Evolutionary conservation across 1,140 invertebrate species (phyloP), one percentile per base, ranked within the genome.

Genomic region (Zaprionus nigranus): DNA sequence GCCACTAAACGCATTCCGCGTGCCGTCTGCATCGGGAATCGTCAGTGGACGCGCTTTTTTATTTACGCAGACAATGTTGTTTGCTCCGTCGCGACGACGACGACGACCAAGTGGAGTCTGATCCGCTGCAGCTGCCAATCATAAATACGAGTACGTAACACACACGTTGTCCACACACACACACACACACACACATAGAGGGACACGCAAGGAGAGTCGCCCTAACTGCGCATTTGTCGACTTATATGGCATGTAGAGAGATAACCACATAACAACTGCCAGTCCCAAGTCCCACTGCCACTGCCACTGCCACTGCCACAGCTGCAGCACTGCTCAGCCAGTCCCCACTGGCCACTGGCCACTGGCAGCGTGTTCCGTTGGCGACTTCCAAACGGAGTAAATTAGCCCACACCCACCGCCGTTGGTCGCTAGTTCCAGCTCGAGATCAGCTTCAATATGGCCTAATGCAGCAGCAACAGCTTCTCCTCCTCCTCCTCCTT

Each of bases 211-310:
- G 40, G 79, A 64, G 81, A 83, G 54, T 84, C 67, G 82, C 75
- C 75, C 82, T 85, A 85, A 85, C 82, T 85, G 82, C 83, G 82
- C 83, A 85, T 85, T 85, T 85, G 75, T 88, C 84, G 77, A 78
- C 83, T 80, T 88, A 81, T 88, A 87, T 80, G 83, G 83, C 67
- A 60, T 83, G 63, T 46, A 7, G 84, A 81, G 81, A 87, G 84
- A 88, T 88, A 87, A 84, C 83, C 83, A 80, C 84, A 82, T 87
- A 87, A 87, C 83, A 87, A 87, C 84, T 83, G 84, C 69, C 66
- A 83, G 79, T 76, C 75, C 66, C 70, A 78, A 72, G 30, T 65
- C 63, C 65, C 30, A 72, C 49, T 76, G 57, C 60, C 36, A 71
- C 26, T 75, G 43, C 62, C 65, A n/a, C n/a, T n/a, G n/a, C n/a